Evolutionary conservation across 2,888 invertebrate genomes (phyloP).

Genomic region (Perizoma flavofasciatum): DNA sequence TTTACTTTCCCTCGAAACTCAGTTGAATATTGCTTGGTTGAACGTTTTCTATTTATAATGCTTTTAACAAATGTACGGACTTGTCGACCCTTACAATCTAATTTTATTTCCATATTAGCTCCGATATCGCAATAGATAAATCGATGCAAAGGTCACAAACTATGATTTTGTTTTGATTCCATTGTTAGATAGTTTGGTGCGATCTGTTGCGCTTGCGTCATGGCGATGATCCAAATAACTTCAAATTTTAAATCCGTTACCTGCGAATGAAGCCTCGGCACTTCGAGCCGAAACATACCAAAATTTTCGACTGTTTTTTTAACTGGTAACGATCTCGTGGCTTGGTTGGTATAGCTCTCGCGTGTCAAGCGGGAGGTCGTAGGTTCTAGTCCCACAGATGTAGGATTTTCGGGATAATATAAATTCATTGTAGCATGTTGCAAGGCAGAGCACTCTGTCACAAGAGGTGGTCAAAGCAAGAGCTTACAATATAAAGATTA

Average conservation of each 20-base stretch:
- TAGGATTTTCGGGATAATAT: not conserved
- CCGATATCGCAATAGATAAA: slow-evolving; percentile 63
- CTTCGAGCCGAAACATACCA: no score
- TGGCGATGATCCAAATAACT: slow-evolving; percentile 27
- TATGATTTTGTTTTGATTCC: slow-evolving; percentile 76
- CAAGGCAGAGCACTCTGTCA: no score
- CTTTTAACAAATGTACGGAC: not conserved
- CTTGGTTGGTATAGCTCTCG: no score
- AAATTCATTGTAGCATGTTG: slow-evolving; percentile 1
- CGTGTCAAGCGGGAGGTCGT: no score
- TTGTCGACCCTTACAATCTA: not conserved
- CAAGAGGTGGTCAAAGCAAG: no score
- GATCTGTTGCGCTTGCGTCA: slow-evolving; percentile 59
- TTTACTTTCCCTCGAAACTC: no score
- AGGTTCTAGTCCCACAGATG: no score
- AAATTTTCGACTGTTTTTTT: no score
- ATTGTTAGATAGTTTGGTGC: slow-evolving; percentile 69
- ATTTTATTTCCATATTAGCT: slow-evolving; percentile 59
- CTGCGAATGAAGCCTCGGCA: slow-evolving; percentile 1
- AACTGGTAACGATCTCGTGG: no score
- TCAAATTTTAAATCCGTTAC: slow-evolving; percentile 12
- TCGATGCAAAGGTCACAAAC: slow-evolving; percentile 72
- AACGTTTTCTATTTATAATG: no score
- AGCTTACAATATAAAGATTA: no score
- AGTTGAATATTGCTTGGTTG: no score